phyloP scores from a whole-genome alignment of 1,140 invertebrate genomes.

The Panonychus citri region DNA sequence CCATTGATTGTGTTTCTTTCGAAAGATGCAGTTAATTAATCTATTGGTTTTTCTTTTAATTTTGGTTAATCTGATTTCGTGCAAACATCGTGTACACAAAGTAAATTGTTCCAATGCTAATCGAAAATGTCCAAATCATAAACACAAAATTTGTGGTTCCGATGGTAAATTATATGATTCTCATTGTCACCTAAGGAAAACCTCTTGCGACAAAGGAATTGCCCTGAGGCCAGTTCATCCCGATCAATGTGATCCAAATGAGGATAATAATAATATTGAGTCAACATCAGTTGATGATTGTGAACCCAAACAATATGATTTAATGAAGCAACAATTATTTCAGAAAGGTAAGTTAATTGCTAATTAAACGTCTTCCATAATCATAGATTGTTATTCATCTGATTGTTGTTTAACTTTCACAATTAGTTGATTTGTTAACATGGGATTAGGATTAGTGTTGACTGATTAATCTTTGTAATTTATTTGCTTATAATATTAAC shows the following conservation, averaged over 20 bases:
- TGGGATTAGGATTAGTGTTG: no score
- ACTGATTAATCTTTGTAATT: no score
- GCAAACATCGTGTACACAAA: not conserved
- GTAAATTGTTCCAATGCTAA: not conserved
- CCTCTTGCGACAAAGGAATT: constrained; percentile 2
- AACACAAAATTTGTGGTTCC: constrained; percentile 13
- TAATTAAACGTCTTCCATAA: no score
- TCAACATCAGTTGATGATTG: constrained; percentile 7
- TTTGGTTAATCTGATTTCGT: no score
- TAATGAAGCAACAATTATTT: constrained; percentile 10
- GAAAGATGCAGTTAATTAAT: no score
- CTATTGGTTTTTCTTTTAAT: no score
- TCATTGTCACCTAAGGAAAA: constrained; percentile 9
- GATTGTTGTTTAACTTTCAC: no score
- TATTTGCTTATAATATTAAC: no score
- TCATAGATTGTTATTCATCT: no score
- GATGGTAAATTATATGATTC: constrained; percentile 12
- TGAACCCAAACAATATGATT: constrained; percentile 10
- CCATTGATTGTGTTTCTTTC: no score
- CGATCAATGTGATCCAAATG: constrained; percentile 10
- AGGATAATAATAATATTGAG: constrained; percentile 1
- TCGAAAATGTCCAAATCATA: constrained; percentile 11
- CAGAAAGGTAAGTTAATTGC: constrained; percentile 7
- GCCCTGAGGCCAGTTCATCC: constrained; percentile 8
- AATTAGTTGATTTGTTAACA: no score